These are phyloP conservation scores for Nerophis ophidion DNA, from an alignment of 2,113 vertebrate species.

Conservation along the genomic window DNA sequence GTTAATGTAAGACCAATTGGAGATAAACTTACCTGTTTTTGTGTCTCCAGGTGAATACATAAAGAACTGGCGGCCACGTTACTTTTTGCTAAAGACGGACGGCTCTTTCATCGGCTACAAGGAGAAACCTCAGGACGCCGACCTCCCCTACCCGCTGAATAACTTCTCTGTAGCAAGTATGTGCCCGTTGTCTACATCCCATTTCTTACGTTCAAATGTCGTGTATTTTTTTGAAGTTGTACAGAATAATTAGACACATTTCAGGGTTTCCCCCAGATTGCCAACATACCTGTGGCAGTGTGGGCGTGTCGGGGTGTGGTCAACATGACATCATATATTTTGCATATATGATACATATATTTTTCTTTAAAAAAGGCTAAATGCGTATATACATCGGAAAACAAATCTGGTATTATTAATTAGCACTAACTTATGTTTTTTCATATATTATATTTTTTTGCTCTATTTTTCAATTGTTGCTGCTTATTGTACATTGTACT, in stretches of 20 bases:
- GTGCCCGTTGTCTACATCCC: slow-evolving; percentile 38
- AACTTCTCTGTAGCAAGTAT: slow-evolving; percentile 99
- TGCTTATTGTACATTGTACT: too few species aligned
- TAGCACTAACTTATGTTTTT: too few species aligned
- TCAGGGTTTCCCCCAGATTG: too few species aligned
- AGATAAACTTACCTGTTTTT: slow-evolving; percentile 22
- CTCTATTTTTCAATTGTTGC: too few species aligned
- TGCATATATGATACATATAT: too few species aligned
- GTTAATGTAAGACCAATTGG: slow-evolving; percentile 3
- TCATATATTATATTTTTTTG: too few species aligned
- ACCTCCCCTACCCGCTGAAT: slow-evolving; percentile 96
- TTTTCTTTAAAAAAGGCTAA: too few species aligned
- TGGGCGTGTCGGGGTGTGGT: too few species aligned
- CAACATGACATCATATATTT: too few species aligned
- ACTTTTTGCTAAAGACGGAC: slow-evolving; percentile 97
- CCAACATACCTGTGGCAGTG: too few species aligned
- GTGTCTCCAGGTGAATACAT: slow-evolving; percentile 88
- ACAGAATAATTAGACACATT: background rate
- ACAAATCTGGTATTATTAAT: too few species aligned
- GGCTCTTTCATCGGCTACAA: slow-evolving; percentile 99
- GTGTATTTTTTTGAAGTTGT: background rate
- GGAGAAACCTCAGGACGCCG: slow-evolving; percentile 97
- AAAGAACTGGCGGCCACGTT: slow-evolving; percentile 98
- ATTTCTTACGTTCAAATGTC: slow-evolving; percentile 3
- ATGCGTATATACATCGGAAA: too few species aligned